Base-by-base conservation (phyloP, 2,113 vertebrate species). In the Opisthocomus hoazin region DNA sequence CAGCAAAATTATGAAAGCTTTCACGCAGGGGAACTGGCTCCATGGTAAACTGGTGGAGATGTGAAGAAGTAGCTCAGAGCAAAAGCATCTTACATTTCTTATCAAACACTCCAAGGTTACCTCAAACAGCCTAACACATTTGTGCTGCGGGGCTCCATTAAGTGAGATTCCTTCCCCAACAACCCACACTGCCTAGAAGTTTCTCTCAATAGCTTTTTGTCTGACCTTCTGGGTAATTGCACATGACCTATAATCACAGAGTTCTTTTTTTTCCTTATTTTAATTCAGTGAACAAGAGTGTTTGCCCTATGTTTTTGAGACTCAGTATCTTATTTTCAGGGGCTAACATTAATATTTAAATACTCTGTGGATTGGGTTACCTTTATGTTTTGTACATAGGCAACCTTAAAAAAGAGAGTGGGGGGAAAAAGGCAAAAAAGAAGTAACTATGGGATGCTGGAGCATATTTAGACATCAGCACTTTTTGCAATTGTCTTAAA, bases 101-200 rank as follows among this genome's bases (percentile, higher is more conserved):
- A 71, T 94, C 96, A 90, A 80, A 84, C 68, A 83, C 93, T 91
- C 74, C 84, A 92, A 80, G 84, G 75, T 96, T 96, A 93, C 97
- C 76, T 5, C 74, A 77, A 91, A 80, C 54, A 79, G 65, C 29
- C 54, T 81, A 32, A 50, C 26, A 37, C 77, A 37, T 84, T 90
- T 74, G 43, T 86, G 50, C 82, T 83, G 61, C 1, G 1, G 45
- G n/a, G 34, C 65, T 94, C 86, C 70, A 70, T 79, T 89, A 80
- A 77, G 37, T 21, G 57, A 91, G 32, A 76, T 77, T 82, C 60
- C 24, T 84, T 89, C 46, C 73, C 56, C 60, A 80, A 23, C 74
- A 83, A 57, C 61, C 18, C 12, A 29, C 36, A 7, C 58, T 84
- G 36, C 23, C 34, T 73, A 34, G 22, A 70, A 58, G 20, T 71